Conservation (phyloP, 2,113 vertebrate genomes). For the Pelusios castaneus region DNA sequence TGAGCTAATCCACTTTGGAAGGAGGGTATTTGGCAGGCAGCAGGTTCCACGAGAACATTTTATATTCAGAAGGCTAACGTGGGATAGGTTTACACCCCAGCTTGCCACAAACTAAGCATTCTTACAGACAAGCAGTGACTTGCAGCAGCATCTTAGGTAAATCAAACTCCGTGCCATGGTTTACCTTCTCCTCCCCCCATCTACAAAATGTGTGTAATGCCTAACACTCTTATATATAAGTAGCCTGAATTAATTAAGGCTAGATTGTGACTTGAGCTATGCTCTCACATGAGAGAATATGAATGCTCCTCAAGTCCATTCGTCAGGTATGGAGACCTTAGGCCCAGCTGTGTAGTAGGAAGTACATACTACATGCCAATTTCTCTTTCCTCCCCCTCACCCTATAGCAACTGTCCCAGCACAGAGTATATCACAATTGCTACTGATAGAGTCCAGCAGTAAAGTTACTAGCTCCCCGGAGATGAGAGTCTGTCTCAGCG, state of each 20-base stretch:
- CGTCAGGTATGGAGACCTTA: not conserved
- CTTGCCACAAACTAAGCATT: not conserved
- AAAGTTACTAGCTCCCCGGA: not conserved
- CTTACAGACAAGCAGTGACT: not conserved
- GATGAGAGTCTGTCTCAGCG: not conserved
- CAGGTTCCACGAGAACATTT: not conserved
- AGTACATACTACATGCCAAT: not conserved
- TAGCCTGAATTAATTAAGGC: not conserved
- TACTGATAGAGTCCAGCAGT: not conserved
- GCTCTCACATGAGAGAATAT: fast-evolving
- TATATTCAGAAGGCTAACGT: not conserved
- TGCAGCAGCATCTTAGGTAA: not conserved
- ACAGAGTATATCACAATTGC: not conserved
- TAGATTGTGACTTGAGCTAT: not conserved
- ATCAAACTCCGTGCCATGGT: not conserved
- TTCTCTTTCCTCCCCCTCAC: not conserved
- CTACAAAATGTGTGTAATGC: not conserved
- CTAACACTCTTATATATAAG: not conserved
- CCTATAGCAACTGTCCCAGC: not conserved
- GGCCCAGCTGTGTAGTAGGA: not conserved
- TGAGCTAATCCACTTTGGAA: too few relatives aligned
- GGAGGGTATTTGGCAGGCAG: not conserved
- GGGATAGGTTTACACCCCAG: not conserved
- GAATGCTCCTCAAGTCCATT: not conserved
- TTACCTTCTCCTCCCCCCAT: not conserved